Base-by-base conservation (phyloP, 2,113 vertebrate genomes). In the Psilopsiagon aymara region DNA sequence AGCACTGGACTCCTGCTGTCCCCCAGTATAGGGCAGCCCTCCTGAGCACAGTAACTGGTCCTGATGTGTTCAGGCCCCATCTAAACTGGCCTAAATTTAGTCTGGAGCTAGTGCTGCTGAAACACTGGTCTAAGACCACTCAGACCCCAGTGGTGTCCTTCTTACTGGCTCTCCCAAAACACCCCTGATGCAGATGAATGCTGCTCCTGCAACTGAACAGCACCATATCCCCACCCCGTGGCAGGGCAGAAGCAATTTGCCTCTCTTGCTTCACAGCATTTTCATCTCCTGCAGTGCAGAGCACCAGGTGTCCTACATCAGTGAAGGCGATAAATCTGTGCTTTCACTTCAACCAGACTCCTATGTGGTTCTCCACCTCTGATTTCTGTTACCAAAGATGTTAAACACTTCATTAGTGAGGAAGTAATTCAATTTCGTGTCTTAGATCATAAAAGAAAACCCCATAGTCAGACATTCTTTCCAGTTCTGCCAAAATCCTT, bases 171-270 rank as follows among this genome's bases (percentile, higher is more conserved):
- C 6, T 62, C 29, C 64, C 0, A 0, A 52, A 49, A 31, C 7
- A 23, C 16, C 6, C 37, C 69, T 55, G 15, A 29, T 14, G 35
- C 11, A 33, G 12, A 31, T 0, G 0, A 0, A 23, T 46, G 41
- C 37, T 77, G 17, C 12, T 76, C 10, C n/a, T 8, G 1, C 41
- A 60, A 17, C n/a, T 17, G 2, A 73, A 10, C 24, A 76, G 20
- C 39, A 39, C 9, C 10, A 10, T 64, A 47, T 41, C 13, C 28
- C 43, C 29, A 76, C 3, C 5, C 23, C 1, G 1, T 10, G 2
- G 1, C 47, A 52, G 18, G 27, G 12, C 43, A 87, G 51, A 75
- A 67, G 21, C 17, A 35, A 11, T 88, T 57, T 67, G 7, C 27
- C 25, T 67, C 47, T 64, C 4, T 33, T 2, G 2, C 13, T 68